Evolutionary conservation across 1,140 invertebrate species (phyloP), one percentile per base, ranked within the genome.

Genomic region (Lerema accius): DNA sequence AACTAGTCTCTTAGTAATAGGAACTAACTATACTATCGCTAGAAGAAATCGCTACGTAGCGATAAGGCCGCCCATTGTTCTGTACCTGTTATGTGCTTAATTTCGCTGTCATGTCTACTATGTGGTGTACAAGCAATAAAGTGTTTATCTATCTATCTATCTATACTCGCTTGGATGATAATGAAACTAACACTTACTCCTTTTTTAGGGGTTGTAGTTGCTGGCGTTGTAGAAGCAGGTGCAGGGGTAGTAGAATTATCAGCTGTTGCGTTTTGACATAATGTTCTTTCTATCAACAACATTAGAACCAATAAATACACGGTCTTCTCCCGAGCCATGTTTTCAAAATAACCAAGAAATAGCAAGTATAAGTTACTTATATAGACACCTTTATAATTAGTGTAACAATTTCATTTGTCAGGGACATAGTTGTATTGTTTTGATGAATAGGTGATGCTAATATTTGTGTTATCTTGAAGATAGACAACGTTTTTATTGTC

Each of bases 251-350:
- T 60, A 0, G 63, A 28, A 13, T 37, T 17, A 43, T 53, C 39
- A 10, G 16, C 46, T 6, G 59, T 64, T 6, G 56, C 49, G 40
- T 43, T 60, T 37, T 59, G 53, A 46, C 43, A 60, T n/a, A 32
- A 14, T 3, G 40, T 13, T 35, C 7, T 45, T 35, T 45, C 14
- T 2, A 58, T n/a, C 4, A 58, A 17, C 23, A 45, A 45, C 16
- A 58, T 13, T 4, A 58, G 9, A 10, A 58, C 9, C 23, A 58
- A 15, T 32, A 58, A 58, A 58, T 32, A 58, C 9, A 35, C 10
- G 4, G 26, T 4, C 26, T 58, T 58, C 28, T 14, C 40, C 14
- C 7, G 23, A 32, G 53, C 53, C 53, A 56, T 56, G 16, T 32
- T 45, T 42, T 26, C 7, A 7, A 14, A 45, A 56, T 26, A 45